Evolutionary conservation across 2,888 invertebrate genomes (phyloP).

Genomic region (Halictus quadricinctus): DNA sequence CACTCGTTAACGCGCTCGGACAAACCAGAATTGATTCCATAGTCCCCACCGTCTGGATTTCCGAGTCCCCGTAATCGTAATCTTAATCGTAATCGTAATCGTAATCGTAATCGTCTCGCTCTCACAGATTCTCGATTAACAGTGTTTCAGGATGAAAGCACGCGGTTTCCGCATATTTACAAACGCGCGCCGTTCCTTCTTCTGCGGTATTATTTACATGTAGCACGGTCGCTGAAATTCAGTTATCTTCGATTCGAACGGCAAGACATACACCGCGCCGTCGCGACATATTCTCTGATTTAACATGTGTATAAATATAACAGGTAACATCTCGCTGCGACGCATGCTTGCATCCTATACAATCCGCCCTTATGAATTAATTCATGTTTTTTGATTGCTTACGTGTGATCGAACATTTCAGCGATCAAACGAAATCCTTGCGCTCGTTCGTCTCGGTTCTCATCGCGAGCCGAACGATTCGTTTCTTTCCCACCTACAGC

Average conservation of each 20-base stretch:
- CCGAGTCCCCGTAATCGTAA: conserved; percentile 17
- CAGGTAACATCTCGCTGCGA: conserved; percentile 24
- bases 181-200: conserved; percentile 2
- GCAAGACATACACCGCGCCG: conserved; percentile 26
- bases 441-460: background rate
- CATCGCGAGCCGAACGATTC: background rate
- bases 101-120: conserved; percentile 9
- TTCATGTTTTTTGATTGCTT: conserved; percentile 62
- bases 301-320: conserved; percentile 23
- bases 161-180: conserved; percentile 25
- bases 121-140: conserved; percentile 29
- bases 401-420: conserved; percentile 51
- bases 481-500: background rate
- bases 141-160: conserved; percentile 58
- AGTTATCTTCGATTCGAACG: background rate
- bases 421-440: conserved; percentile 43
- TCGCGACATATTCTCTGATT: conserved; percentile 14
- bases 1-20: conserved; percentile 49
- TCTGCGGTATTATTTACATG: conserved; percentile 14
- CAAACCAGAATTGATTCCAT: conserved; percentile 49
- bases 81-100: background rate
- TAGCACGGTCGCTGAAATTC: background rate
- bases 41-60: conserved; percentile 36
- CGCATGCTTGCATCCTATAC: conserved; percentile 56
- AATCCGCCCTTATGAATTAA: conserved; percentile 38